Percentiles rank a stretch among this genome's conserved stretches.
Evolutionary conservation across 2,113 vertebrate genomes (phyloP).

Genomic region (Gallinago paraguaiae): DNA sequence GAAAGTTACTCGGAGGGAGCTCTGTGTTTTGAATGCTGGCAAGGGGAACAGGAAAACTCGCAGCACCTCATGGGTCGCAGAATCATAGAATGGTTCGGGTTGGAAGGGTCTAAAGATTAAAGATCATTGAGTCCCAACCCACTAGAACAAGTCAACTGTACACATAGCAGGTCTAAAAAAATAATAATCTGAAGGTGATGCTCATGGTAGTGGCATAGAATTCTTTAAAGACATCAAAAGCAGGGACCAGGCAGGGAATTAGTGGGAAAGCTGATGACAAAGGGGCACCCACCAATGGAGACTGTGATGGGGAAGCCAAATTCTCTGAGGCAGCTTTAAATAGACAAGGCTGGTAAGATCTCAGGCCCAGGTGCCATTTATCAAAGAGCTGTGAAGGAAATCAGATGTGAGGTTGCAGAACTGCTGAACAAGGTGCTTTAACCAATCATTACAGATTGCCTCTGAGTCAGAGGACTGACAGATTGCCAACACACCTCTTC

Average conservation of each 20-base stretch:
- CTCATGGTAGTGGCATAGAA: not conserved
- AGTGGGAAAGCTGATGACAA: not conserved
- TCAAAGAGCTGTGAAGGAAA: not conserved
- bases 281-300: not conserved
- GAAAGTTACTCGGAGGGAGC: not conserved
- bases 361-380: not conserved
- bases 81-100: too few species aligned
- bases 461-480: not conserved
- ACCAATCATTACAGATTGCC: not conserved
- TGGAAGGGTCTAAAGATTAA: too few species aligned
- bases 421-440: not conserved
- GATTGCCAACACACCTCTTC: not conserved
- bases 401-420: not conserved
- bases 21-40: not conserved
- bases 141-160: not conserved
- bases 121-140: too few species aligned
- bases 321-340: not conserved
- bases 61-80: not conserved
- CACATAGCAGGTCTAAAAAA: not conserved
- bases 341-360: not conserved
- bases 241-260: not conserved
- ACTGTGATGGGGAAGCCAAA: not conserved
- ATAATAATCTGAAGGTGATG: not conserved
- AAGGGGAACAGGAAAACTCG: not conserved
- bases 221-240: not conserved